phyloP scores from a whole-genome alignment of 2,888 invertebrate genomes.

The Synanthedon myopaeformis region DNA sequence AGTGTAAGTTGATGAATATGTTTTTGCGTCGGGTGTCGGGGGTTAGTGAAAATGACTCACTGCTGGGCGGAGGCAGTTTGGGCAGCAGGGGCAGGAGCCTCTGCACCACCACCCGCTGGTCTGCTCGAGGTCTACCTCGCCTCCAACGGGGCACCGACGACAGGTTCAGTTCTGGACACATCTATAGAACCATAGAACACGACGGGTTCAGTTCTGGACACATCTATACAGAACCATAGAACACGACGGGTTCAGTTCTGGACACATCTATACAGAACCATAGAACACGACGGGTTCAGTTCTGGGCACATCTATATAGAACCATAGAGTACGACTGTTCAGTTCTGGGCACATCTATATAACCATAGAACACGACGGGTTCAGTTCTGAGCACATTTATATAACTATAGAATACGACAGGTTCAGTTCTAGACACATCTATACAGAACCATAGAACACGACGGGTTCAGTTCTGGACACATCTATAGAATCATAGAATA shows the following conservation, averaged over 20 bases:
- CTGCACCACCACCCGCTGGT: slow-evolving; percentile 75
- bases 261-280: neutral
- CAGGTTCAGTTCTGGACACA: slow-evolving; percentile 19
- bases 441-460: no score
- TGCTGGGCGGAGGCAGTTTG: slow-evolving; percentile 42
- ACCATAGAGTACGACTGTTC: no score
- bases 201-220: slow-evolving; percentile 23
- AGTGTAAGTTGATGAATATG: no score
- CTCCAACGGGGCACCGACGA: slow-evolving; percentile 40
- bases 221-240: no score
- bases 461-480: slow-evolving; percentile 22
- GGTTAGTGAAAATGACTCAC: slow-evolving; percentile 10
- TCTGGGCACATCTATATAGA: slow-evolving; percentile 3
- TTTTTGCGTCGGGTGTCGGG: no score
- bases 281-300: slow-evolving; percentile 31
- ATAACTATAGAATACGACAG: no score
- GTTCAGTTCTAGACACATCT: slow-evolving; percentile 13
- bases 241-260: slow-evolving; percentile 26
- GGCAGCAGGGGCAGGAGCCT: slow-evolving; percentile 78
- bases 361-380: no score
- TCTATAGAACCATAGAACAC: no score
- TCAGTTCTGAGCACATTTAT: slow-evolving; percentile 11
- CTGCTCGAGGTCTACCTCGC: slow-evolving; percentile 38
- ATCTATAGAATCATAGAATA: neutral
- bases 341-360: slow-evolving; percentile 8